Evolutionary conservation across 2,797 vertebrate species (phyloP), one percentile per base, ranked within the genome.

Genomic region (Chaenodraco wilsoni): DNA sequence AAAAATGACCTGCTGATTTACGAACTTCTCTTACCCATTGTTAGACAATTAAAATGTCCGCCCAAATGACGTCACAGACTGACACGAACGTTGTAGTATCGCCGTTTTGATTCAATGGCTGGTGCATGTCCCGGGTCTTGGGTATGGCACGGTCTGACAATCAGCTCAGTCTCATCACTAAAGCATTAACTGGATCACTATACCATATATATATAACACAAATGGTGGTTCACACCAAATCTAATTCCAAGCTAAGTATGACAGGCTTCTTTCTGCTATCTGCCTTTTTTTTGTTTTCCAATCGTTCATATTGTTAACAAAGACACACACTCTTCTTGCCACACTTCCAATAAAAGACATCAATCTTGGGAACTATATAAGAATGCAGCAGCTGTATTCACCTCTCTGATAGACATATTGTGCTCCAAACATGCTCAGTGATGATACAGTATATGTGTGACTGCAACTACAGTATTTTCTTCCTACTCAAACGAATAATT

Each of bases 401-500:
- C 10, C 37, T 45, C 17, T 3, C 16, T 11, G 10, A 27, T 43
- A 48, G 37, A 62, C 61, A 8, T 37, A 23, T 65, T 54, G 48
- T 31, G 57, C 69, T 19, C 2, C 44, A 27, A 41, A 66, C 46
- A 41, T 10, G 27, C 21, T 50, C 33, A 37, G 33, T n/a, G 8
- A 16, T 60, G 64, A 62, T 58, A 37, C 56, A 68, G 62, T 31
- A 50, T 50, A 50, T 50, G 31, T 50, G 56, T 50, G 31, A 57
- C 45, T 41, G 56, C 40, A 57, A 8, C n/a, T 10, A 44, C 3
- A 27, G 27, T 27, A 27, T 27, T 61, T 67, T 65, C 0, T 16
- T 67, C 48, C 66, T 64, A 44, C 67, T 59, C 33, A 4, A 40
- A 44, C 45, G 51, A 52, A 50, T 70, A 71, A 74, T 82, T 45